Percentiles rank a stretch among this genome's conserved stretches.
Evolutionary conservation across 2,113 vertebrate species (phyloP).

Genomic region (Tenebrosternarchus preto): DNA sequence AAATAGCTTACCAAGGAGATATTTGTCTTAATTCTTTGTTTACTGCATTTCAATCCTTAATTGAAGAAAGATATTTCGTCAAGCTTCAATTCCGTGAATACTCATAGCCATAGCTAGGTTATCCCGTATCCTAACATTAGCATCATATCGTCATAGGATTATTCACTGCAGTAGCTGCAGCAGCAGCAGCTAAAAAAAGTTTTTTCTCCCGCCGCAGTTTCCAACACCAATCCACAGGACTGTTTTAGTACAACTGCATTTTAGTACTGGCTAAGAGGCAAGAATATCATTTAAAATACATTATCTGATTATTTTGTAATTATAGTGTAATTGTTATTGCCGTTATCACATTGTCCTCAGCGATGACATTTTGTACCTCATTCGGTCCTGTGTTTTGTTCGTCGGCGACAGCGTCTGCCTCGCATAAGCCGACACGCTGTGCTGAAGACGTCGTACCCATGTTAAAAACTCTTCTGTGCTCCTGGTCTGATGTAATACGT

Average conservation of each 20-base stretch:
- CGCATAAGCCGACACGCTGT: slow-evolving; percentile 62
- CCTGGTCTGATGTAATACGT: background rate
- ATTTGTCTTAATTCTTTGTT: too few species aligned
- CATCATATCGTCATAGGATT: background rate
- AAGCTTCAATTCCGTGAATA: background rate
- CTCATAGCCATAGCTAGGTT: too few species aligned
- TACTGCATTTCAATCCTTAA: too few species aligned
- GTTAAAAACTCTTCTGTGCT: slow-evolving; percentile 44
- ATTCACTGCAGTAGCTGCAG: slow-evolving; percentile 33
- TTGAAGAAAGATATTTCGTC: background rate
- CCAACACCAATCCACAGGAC: background rate
- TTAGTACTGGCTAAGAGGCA: too few species aligned
- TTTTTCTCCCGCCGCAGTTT: slow-evolving; percentile 10
- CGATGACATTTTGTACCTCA: slow-evolving; percentile 37
- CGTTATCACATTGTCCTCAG: slow-evolving; percentile 49
- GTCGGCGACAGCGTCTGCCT: slow-evolving; percentile 60
- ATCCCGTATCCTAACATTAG: background rate
- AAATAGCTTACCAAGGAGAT: too few species aligned
- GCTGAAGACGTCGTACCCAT: slow-evolving; percentile 83
- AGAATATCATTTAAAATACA: too few species aligned
- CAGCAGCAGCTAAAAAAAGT: slow-evolving; percentile 31
- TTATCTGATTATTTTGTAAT: background rate
- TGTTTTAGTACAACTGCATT: background rate
- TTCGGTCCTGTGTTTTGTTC: slow-evolving; percentile 60
- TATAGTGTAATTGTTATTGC: background rate